These are phyloP conservation scores for Anthonomus grandis DNA, from an alignment of 1,140 invertebrate genomes.

Conservation along the genomic window DNA sequence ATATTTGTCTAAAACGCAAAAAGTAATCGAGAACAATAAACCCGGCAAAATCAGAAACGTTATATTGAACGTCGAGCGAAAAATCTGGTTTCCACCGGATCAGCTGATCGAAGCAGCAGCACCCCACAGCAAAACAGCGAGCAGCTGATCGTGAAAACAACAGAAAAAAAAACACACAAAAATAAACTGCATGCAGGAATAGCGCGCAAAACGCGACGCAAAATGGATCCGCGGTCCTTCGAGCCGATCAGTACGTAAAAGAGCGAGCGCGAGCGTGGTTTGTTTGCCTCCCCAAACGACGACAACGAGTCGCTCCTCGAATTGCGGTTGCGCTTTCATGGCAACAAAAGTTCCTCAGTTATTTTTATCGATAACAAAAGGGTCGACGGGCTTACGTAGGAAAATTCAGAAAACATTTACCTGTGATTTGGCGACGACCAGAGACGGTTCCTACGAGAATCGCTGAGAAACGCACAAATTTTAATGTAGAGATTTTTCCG, in stretches of 20 bases:
- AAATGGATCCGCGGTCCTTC: slow-evolving; percentile 12
- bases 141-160: slow-evolving; percentile 41
- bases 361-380: neutral
- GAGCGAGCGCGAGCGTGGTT: slow-evolving; percentile 18
- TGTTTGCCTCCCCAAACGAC: slow-evolving; percentile 1
- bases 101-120: slow-evolving; percentile 35
- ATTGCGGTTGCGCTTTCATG: slow-evolving; percentile 8
- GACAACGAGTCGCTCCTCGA: neutral
- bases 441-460: neutral
- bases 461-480: neutral
- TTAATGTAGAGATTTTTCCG: neutral
- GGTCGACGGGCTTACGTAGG: too few species aligned
- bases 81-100: slow-evolving; percentile 39
- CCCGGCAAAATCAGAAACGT: too few species aligned
- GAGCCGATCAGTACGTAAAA: slow-evolving; percentile 14
- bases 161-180: slow-evolving; percentile 38
- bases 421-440: neutral
- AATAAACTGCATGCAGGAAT: too few species aligned
- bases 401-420: neutral
- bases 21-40: too few species aligned
- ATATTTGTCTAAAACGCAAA: too few species aligned
- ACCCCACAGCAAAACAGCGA: slow-evolving; percentile 12
- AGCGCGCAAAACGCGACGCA: slow-evolving; percentile 18
- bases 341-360: slow-evolving; percentile 1
- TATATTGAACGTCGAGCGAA: neutral